These are phyloP conservation scores for Amphiprion percula DNA, from an alignment of 2,113 vertebrate species.

Conservation along the genomic window DNA sequence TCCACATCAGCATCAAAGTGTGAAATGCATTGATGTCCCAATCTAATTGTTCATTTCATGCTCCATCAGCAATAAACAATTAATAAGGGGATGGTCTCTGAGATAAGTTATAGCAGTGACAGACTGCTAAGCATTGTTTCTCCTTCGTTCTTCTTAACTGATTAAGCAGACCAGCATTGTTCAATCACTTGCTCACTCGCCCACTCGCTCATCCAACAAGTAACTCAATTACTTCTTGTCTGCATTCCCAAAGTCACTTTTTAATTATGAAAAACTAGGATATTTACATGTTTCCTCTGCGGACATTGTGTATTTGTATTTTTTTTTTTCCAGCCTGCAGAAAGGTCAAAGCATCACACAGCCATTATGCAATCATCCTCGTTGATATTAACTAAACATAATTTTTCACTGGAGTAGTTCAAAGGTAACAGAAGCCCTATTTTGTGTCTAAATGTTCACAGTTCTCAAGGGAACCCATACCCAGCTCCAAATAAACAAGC, in stretches of 20 bases:
- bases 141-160: constrained; percentile 15
- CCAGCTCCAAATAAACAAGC: constrained; percentile 45
- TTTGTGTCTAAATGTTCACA: constrained; percentile 52
- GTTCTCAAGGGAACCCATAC: constrained; percentile 39
- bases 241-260: constrained; percentile 6
- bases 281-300: constrained; percentile 4
- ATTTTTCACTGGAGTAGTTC: constrained; percentile 44
- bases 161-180: constrained; percentile 55
- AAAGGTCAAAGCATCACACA: constrained; percentile 3
- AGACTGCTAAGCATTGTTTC: constrained; percentile 41
- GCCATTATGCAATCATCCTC: constrained; percentile 30
- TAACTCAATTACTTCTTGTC: constrained; percentile 7
- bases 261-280: background rate
- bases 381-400: constrained; percentile 30
- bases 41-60: constrained; percentile 79
- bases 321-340: background rate
- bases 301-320: background rate
- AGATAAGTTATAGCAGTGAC: constrained; percentile 60
- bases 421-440: constrained; percentile 42
- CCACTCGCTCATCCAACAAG: constrained; percentile 15
- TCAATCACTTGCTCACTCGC: constrained; percentile 28
- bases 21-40: constrained; percentile 77
- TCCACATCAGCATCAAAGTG: constrained; percentile 65
- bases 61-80: constrained; percentile 76
- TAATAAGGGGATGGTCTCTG: constrained; percentile 64